Base-by-base conservation (phyloP, 2,797 vertebrate species). In the Alauda arvensis region DNA sequence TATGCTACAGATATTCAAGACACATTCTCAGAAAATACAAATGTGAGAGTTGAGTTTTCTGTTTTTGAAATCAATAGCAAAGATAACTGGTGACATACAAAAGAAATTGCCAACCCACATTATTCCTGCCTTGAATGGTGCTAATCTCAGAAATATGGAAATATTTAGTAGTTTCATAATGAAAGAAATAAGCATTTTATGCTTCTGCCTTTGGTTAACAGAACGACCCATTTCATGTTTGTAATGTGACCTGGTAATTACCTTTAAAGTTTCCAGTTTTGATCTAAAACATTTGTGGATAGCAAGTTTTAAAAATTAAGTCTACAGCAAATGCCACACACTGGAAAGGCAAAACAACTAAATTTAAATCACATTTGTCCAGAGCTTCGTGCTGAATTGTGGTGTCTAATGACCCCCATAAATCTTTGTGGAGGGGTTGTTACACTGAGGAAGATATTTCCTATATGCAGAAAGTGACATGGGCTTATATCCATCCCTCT, bases 71-170 rank as follows among this genome's bases (percentile, higher is more conserved):
- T 55, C 60, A 74, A 37, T 34, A 37, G 7, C 31, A 63, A 72
- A 60, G 43, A 66, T 53, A 76, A 37, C 39, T 63, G 11, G 19
- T 63, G 23, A 71, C 29, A 81, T 89, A 82, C 28, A 89, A 87
- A 85, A 78, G 26, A 46, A 68, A 80, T 46, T 42, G 8, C 37
- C 52, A 89, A 11, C 7, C 14, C 20, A 42, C 17, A 37, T 34
- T 24, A 8, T 4, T 65, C 39, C 43, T 51, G 37, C 45, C 10
- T 51, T 19, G 12, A 80, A 87, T 51, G 23, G 39, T 80, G 56
- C 56, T 75, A 91, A 77, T 77, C 37, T 84, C 68, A 77, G 42
- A 91, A 89, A 92, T 77, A 63, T 70, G 92, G 82, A 83, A 94
- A 80, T 5, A 60, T 78, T 92, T 83, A 81, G 69, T 69, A 77